Conservation (phyloP, 2,113 vertebrate species). For the Petrocephalus zakoni region DNA sequence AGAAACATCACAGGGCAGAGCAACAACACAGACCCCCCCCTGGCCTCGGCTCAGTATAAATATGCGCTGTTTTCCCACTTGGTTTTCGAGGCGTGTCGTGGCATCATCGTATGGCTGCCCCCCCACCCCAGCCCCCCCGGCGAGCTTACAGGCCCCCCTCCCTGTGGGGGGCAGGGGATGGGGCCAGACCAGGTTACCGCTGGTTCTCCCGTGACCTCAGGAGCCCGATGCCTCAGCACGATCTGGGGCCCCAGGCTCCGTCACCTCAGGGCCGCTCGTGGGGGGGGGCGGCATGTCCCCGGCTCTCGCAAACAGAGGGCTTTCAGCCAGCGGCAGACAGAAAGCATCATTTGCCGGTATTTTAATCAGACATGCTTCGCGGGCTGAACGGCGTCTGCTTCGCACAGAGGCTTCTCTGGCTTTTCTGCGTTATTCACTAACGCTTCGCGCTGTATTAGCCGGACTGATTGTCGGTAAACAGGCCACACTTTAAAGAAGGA, state of each 20-base stretch:
- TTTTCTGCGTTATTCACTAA: conserved; percentile 37
- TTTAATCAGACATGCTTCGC: not conserved
- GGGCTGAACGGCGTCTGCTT: not conserved
- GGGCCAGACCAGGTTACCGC: not conserved
- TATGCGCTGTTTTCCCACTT: conserved; percentile 42
- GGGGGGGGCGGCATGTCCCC: not conserved
- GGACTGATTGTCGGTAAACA: conserved; percentile 47
- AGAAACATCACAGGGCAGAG: not conserved
- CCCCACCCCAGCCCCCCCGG: too few relatives aligned
- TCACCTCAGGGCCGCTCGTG: conserved; percentile 28
- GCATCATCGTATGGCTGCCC: conserved; percentile 40
- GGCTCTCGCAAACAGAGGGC: conserved; percentile 30
- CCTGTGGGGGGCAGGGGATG: conserved; percentile 37
- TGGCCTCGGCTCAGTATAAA: conserved; percentile 38
- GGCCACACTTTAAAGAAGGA: conserved; percentile 45
- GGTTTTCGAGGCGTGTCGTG: conserved; percentile 41
- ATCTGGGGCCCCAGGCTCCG: not conserved
- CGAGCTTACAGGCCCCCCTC: conserved; percentile 35
- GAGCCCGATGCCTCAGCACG: not conserved
- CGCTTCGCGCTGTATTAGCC: conserved; percentile 42
- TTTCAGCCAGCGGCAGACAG: conserved; percentile 34
- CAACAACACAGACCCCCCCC: not conserved
- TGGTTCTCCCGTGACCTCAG: not conserved
- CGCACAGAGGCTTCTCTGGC: not conserved
- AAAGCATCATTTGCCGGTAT: not conserved